phyloP scores from a whole-genome alignment of 2,797 vertebrate species.

The Tadarida brasiliensis region DNA sequence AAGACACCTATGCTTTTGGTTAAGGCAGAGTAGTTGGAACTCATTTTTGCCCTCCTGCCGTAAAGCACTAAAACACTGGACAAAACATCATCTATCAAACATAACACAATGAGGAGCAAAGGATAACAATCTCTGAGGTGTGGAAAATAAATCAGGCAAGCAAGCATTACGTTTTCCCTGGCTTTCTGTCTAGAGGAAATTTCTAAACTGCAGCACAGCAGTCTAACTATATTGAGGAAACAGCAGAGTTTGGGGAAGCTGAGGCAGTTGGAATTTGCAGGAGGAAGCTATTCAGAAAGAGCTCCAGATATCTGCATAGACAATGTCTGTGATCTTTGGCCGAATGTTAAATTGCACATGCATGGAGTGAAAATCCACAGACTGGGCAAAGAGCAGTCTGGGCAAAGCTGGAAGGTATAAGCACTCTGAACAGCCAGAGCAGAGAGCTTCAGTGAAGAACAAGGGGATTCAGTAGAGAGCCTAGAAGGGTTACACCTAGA shows the following conservation, averaged over 20 bases:
- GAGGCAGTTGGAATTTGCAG: not conserved
- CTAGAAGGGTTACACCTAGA: not conserved
- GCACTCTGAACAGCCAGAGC: not conserved
- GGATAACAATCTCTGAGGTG: not conserved
- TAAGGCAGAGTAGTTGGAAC: not conserved
- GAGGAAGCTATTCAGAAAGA: not conserved
- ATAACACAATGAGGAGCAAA: not conserved
- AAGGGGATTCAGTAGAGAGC: not conserved
- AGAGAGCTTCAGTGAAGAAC: not conserved
- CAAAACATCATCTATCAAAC: not conserved
- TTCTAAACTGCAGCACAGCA: not conserved
- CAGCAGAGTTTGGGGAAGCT: not conserved
- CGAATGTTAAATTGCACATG: not conserved
- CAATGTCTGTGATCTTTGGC: not conserved
- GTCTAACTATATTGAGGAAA: not conserved
- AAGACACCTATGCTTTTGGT: not conserved
- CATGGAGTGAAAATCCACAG: not conserved
- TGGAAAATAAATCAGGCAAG: not conserved
- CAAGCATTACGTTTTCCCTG: not conserved
- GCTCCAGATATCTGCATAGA: not conserved
- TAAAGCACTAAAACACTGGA: not conserved
- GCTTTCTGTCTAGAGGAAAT: not conserved
- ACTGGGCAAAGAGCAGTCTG: not conserved
- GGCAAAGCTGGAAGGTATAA: not conserved
- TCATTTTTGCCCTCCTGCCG: not conserved